Base-by-base conservation (phyloP, 2,797 vertebrate species). In the Holocentrus rufus region DNA sequence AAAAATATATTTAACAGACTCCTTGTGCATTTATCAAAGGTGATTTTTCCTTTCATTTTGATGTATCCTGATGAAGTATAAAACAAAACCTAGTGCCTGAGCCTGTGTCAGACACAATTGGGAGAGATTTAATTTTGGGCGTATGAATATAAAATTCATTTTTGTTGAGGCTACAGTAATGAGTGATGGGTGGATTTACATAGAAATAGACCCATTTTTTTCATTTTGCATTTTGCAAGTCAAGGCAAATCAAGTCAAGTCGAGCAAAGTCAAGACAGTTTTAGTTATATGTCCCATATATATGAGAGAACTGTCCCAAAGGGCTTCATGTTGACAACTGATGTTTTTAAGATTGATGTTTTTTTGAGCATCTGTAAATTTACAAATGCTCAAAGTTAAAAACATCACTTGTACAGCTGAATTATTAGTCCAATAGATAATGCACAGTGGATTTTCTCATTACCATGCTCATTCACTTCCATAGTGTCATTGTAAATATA, bases 71-170 rank as follows among this genome's bases (percentile, higher is more conserved):
- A 50, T 74, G 20, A 60, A 68, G 74, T 73, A 72, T 53, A 47
- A 13, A 52, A 4, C 25, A 27, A 4, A 27, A 27, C 25, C 9
- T 5, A 34, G 14, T 49, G 20, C 31, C 25, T 53, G 53, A 55
- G 15, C 17, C 36, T 50, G 39, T 60, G 52, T 49, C 25, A 70
- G 60, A 82, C 75, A 80, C 74, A n/a, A 70, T 22, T 44, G 56
- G 39, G 65, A 4, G 39, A 57, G 58, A 42, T 66, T 67, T 60
- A 77, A 77, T n/a, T 42, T 47, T 74, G 71, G 52, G 65, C n/a
- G 53, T 0, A 58, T 75, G 6, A 50, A 78, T 84, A 63, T 57
- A 63, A 59, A 87, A 63, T 49, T 36, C 14, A n/a, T 68, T 18
- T 71, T 14, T 73, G 59, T 57, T 52, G 23, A 74, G 57, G 77